Evolutionary conservation across 2,797 vertebrate species (phyloP).

Genomic region (Eospalax fontanierii): DNA sequence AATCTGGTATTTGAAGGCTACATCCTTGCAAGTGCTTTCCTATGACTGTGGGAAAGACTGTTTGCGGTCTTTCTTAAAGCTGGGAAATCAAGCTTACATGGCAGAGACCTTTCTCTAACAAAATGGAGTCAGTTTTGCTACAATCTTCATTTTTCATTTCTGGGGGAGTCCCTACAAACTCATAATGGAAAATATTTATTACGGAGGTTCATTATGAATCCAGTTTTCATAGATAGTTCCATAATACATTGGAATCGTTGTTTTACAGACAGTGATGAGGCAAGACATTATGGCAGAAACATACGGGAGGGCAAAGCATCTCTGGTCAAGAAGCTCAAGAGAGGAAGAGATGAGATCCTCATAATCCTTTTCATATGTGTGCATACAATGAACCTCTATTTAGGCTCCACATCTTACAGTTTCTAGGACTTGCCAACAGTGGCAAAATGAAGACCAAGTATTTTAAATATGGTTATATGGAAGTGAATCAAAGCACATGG

Average conservation of each 20-base stretch:
- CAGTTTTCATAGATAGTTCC: neutral
- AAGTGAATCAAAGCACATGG: neutral
- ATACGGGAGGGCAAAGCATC: neutral
- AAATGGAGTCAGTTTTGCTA: no score
- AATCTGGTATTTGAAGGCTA: no score
- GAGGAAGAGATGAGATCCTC: neutral
- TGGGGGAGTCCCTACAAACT: no score
- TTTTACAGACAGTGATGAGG: no score
- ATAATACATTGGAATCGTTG: neutral
- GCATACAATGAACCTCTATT: neutral
- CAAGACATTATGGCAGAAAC: neutral
- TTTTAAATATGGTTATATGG: neutral
- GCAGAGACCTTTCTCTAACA: no score
- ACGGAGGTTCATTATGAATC: neutral
- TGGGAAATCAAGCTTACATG: no score
- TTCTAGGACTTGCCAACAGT: neutral
- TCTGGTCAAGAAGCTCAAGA: no score
- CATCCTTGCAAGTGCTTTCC: no score
- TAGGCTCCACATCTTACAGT: neutral
- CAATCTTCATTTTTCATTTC: no score
- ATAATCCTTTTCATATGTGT: neutral
- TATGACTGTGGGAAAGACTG: no score
- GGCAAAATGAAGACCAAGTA: neutral
- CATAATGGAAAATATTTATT: no score
- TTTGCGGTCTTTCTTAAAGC: no score